A percentile compares a stretch with the other conserved stretches of the same genome.
Conservation (phyloP, 2,888 invertebrate species). For the Cephus sareptanus region DNA sequence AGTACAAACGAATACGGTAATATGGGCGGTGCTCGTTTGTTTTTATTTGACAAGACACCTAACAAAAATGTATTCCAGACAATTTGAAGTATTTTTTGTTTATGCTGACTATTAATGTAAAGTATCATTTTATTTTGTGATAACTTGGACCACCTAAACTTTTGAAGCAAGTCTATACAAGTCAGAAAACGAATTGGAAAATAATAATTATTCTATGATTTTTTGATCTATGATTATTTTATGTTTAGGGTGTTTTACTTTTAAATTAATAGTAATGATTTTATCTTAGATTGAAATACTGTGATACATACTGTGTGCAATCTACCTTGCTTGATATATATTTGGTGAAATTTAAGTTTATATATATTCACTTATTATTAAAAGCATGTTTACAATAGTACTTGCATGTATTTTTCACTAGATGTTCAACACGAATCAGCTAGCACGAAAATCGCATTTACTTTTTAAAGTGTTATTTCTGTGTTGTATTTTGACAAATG, state of each 20-base stretch:
- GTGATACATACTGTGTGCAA: neutral
- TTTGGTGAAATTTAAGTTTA: neutral
- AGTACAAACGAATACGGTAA: neutral
- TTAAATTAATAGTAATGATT: neutral
- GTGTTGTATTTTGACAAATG: neutral
- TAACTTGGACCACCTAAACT: neutral
- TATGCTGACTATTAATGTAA: neutral
- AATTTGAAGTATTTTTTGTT: neutral
- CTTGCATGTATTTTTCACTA: neutral
- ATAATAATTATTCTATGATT: neutral
- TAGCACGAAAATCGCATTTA: neutral
- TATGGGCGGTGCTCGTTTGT: conserved; percentile 4
- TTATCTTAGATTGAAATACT: neutral
- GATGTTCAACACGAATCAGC: neutral
- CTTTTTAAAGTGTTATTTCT: neutral
- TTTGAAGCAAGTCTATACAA: neutral
- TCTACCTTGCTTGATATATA: neutral
- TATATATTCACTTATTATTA: neutral
- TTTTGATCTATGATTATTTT: neutral
- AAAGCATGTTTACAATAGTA: neutral
- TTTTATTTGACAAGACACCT: neutral
- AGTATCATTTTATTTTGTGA: neutral
- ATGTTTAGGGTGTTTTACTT: neutral
- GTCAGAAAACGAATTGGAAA: neutral
- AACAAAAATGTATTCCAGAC: neutral